Conservation (phyloP, 2,797 vertebrate genomes). For the Phrynocephalus forsythii region DNA sequence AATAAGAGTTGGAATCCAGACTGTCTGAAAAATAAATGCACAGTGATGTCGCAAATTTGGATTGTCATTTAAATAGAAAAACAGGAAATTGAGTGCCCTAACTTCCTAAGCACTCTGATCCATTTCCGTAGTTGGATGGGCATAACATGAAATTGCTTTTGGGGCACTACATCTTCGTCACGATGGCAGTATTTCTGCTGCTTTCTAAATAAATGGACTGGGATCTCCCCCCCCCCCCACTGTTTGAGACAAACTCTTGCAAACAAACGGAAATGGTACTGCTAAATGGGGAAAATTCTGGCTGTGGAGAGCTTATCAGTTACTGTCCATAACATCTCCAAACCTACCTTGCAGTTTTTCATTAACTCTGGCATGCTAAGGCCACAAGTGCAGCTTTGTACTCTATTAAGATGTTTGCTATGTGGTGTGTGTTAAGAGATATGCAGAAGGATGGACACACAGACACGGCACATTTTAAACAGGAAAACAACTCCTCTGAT, state of each 20-base stretch:
- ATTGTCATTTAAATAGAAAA: constrained; percentile 32
- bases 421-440: neutral
- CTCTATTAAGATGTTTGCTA: neutral
- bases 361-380: neutral
- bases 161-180: neutral
- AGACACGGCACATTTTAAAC: neutral
- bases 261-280: neutral
- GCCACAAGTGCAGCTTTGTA: neutral
- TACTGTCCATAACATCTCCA: neutral
- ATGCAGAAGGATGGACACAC: neutral
- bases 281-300: neutral
- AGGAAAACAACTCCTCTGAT: neutral
- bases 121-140: constrained; percentile 58
- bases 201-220: neutral
- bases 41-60: constrained; percentile 27
- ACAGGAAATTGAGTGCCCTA: constrained; percentile 40
- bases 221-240: no score
- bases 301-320: neutral
- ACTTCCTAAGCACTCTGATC: constrained; percentile 48
- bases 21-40: constrained; percentile 37
- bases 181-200: neutral
- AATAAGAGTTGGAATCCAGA: constrained; percentile 43
- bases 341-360: neutral
- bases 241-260: neutral
- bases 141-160: constrained; percentile 54